A percentile compares a stretch with the other conserved stretches of the same genome.
Evolutionary conservation across 1,140 invertebrate genomes (phyloP).

Genomic region (Drosophila erecta): DNA sequence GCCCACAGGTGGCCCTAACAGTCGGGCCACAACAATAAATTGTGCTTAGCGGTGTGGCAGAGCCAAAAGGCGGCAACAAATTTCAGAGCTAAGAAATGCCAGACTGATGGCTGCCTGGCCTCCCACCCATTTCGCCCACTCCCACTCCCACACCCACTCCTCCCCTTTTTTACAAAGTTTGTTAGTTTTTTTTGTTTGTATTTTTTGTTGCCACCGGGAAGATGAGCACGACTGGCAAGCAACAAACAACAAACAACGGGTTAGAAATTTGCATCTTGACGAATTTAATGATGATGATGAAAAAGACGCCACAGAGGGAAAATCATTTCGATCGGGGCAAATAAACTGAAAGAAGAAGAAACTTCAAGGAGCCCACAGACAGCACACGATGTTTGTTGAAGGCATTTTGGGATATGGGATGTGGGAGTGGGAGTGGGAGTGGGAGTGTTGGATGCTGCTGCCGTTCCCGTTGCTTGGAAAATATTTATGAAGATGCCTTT

Average conservation of each 20-base stretch:
- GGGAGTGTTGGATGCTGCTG: slow-evolving; percentile 66
- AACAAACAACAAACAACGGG: slow-evolving; percentile 41
- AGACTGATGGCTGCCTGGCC: slow-evolving; percentile 30
- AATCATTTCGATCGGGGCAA: slow-evolving; percentile 77
- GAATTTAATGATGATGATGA: slow-evolving; percentile 83
- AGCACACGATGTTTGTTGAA: slow-evolving; percentile 70
- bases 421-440: slow-evolving; percentile 62
- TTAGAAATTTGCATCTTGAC: slow-evolving; percentile 80
- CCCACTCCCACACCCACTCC: slow-evolving; percentile 16
- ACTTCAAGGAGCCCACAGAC: slow-evolving; percentile 75
- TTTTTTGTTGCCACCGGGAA: slow-evolving; percentile 48
- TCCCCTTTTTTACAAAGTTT: slow-evolving; percentile 15
- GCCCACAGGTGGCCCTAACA: slow-evolving; percentile 67
- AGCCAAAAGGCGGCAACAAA: slow-evolving; percentile 40
- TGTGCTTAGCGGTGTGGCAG: slow-evolving; percentile 45
- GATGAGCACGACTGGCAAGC: slow-evolving; percentile 74
- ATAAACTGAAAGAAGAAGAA: slow-evolving; percentile 40
- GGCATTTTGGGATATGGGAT: slow-evolving; percentile 27
- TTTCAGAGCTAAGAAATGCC: slow-evolving; percentile 49
- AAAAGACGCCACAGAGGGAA: slow-evolving; percentile 56
- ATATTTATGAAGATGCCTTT: slow-evolving; percentile 82
- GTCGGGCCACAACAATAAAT: slow-evolving; percentile 52
- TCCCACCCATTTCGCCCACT: slow-evolving; percentile 16
- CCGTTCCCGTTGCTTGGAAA: slow-evolving; percentile 45
- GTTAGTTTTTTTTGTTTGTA: background rate